Evolutionary conservation across 2,888 invertebrate genomes (phyloP).

Genomic region (Clusia tigrina): DNA sequence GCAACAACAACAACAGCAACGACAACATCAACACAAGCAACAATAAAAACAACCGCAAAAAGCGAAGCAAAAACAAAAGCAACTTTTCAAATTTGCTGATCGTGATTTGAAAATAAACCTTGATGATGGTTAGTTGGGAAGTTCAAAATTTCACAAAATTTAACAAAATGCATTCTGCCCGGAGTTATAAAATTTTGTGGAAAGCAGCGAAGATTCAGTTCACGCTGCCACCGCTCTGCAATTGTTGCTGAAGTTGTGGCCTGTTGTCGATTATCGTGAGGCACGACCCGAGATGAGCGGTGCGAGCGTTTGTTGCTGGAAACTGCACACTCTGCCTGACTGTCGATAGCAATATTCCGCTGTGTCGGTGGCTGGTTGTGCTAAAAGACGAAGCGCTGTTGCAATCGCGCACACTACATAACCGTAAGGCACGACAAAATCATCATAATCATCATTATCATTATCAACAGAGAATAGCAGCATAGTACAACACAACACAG

Average conservation of each 20-base stretch:
- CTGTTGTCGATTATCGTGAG: conserved; percentile 44
- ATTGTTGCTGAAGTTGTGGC: conserved; percentile 19
- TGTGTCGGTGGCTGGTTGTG: too few species aligned
- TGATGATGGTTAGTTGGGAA: neutral
- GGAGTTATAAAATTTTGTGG: neutral
- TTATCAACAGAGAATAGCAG: conserved; percentile 19
- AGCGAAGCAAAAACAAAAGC: neutral
- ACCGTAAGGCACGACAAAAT: conserved; percentile 20
- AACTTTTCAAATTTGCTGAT: conserved; percentile 13
- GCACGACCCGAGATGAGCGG: conserved; percentile 57
- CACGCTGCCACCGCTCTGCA: too few species aligned
- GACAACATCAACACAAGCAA: neutral
- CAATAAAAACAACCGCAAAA: neutral
- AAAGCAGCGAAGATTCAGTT: too few species aligned
- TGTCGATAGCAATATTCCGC: too few species aligned
- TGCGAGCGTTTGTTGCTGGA: conserved; percentile 47
- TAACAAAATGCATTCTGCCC: neutral
- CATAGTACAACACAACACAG: neutral
- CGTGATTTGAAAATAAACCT: conserved; percentile 19
- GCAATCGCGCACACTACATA: conserved; percentile 7
- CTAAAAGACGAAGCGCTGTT: neutral
- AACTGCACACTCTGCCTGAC: too few species aligned
- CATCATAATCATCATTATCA: conserved; percentile 21
- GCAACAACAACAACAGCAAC: neutral
- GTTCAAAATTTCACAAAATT: neutral